These are phyloP conservation scores for Syngnathus rostellatus DNA, from an alignment of 2,797 vertebrate species.

Conservation along the genomic window DNA sequence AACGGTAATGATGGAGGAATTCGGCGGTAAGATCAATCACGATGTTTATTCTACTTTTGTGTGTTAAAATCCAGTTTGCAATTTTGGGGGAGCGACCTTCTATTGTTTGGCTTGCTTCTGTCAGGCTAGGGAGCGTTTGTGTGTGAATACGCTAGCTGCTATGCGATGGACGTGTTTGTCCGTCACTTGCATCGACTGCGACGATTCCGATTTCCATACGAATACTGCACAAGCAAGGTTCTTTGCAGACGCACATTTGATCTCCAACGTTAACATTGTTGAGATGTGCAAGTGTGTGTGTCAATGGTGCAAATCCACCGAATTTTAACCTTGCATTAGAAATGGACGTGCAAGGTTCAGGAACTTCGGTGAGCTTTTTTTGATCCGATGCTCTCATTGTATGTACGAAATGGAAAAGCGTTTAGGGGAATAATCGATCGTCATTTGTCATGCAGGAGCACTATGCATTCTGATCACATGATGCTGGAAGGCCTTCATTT, in stretches of 20 bases:
- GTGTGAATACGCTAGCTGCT: conserved; percentile 38
- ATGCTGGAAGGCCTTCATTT: background rate
- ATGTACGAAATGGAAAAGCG: background rate
- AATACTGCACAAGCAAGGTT: background rate
- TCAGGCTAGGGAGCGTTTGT: conserved; percentile 36
- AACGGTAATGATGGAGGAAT: conserved; percentile 45
- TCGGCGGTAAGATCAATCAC: conserved; percentile 50
- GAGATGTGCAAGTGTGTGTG: background rate
- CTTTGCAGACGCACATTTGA: background rate
- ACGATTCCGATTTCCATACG: conserved; percentile 18
- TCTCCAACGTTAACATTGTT: background rate
- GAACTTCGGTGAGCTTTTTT: background rate
- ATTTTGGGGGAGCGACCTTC: conserved; percentile 9
- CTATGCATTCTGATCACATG: conserved; percentile 1
- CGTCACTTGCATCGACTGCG: conserved; percentile 9
- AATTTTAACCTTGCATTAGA: no score
- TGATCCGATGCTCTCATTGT: background rate
- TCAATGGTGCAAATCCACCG: background rate
- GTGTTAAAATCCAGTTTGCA: background rate
- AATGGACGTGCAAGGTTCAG: background rate
- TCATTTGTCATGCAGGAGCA: background rate
- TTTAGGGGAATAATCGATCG: background rate
- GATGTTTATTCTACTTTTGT: background rate
- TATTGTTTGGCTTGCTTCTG: conserved; percentile 37
- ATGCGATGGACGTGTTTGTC: conserved; percentile 27